phyloP scores from a whole-genome alignment of 2,113 vertebrate genomes.

The Melanerpes formicivorus region DNA sequence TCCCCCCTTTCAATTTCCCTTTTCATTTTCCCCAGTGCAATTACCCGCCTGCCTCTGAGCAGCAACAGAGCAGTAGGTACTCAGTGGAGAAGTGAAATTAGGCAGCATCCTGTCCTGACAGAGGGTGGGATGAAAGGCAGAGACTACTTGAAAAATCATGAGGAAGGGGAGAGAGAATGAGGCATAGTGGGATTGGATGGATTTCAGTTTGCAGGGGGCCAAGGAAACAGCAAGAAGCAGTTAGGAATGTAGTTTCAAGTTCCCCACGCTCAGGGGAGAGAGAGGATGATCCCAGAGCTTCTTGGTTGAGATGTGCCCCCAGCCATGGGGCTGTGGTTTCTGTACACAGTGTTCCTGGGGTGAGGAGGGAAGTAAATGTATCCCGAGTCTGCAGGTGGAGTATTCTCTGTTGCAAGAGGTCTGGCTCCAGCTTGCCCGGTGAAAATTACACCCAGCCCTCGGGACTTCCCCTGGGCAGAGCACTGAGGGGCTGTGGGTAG shows the following conservation, averaged over 20 bases:
- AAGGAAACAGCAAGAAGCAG: slow-evolving; percentile 25
- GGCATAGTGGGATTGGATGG: background rate
- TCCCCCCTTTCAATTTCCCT: background rate
- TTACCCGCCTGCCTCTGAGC: background rate
- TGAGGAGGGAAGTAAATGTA: background rate
- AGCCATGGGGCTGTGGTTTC: slow-evolving; percentile 48
- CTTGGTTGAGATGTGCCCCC: background rate
- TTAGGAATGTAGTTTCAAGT: slow-evolving; percentile 52
- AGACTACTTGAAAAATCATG: background rate
- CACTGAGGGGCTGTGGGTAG: background rate
- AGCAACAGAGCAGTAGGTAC: background rate
- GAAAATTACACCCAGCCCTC: background rate
- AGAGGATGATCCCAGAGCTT: slow-evolving; percentile 5
- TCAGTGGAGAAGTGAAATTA: background rate
- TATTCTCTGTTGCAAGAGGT: slow-evolving; percentile 21
- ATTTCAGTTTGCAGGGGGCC: background rate
- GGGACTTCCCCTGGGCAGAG: background rate
- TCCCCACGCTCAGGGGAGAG: background rate
- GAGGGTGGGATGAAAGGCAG: background rate
- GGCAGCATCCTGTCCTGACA: background rate
- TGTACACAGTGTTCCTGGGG: slow-evolving; percentile 21
- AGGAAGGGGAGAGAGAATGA: background rate
- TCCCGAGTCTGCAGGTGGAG: background rate
- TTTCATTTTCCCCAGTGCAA: too few relatives aligned
- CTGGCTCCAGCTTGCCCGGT: background rate